A percentile compares a stretch with the other conserved stretches of the same genome.
Evolutionary conservation across 2,888 invertebrate genomes (phyloP).

Genomic region (Meteorus cinctellus): DNA sequence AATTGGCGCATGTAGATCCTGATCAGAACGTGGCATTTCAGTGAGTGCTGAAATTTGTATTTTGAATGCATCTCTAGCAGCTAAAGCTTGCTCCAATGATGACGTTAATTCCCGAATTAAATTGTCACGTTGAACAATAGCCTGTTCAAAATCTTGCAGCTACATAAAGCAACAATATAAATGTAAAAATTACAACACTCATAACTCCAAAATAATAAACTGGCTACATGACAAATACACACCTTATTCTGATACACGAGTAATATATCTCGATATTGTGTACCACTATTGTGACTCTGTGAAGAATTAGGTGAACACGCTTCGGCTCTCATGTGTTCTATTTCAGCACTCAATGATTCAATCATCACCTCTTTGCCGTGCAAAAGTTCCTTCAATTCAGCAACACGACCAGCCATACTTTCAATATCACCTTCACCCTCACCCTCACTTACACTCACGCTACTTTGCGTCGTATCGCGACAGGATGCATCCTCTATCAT

Average conservation of each 20-base stretch:
- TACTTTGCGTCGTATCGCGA: slow-evolving; percentile 67
- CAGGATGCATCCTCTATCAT: slow-evolving; percentile 63
- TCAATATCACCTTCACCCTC: slow-evolving; percentile 70
- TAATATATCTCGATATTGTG: slow-evolving; percentile 83
- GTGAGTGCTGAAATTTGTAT: slow-evolving; percentile 78
- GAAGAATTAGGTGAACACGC: slow-evolving; percentile 74
- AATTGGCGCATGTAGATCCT: slow-evolving; percentile 7
- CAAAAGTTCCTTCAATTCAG: slow-evolving; percentile 73
- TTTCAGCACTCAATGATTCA: slow-evolving; percentile 73
- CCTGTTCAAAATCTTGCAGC: slow-evolving; percentile 84
- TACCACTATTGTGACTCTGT: slow-evolving; percentile 77
- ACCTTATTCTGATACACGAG: slow-evolving; percentile 83
- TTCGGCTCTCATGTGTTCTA: slow-evolving; percentile 74
- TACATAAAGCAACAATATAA: slow-evolving; percentile 61
- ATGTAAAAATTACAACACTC: not conserved
- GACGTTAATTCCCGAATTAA: slow-evolving; percentile 83
- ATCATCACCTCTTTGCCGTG: slow-evolving; percentile 74
- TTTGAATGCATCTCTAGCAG: slow-evolving; percentile 78
- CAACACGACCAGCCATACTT: slow-evolving; percentile 69
- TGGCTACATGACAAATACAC: slow-evolving; percentile 56
- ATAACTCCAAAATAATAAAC: not conserved
- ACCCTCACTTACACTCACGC: slow-evolving; percentile 70
- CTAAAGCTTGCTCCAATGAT: slow-evolving; percentile 81
- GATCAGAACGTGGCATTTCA: slow-evolving; percentile 59
- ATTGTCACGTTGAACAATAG: slow-evolving; percentile 81